Conservation (phyloP, 2,888 invertebrate species). For the Agrypnus murinus region DNA sequence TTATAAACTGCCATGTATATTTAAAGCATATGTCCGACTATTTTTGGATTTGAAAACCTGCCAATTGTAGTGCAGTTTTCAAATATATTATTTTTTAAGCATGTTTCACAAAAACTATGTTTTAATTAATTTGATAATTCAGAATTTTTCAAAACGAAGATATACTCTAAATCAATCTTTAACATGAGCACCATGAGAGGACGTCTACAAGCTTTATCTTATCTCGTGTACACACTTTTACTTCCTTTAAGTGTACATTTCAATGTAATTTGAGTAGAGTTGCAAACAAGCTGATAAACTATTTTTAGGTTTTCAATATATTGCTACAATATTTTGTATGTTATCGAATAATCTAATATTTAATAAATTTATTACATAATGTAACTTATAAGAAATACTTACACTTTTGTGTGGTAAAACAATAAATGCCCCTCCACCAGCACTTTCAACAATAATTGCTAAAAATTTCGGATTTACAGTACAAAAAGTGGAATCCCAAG, state of each 20-base stretch:
- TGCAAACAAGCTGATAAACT: no score
- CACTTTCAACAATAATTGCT: constrained; percentile 97
- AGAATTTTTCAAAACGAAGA: constrained; percentile 1
- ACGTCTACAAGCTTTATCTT: constrained; percentile 11
- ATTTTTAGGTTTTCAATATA: no score
- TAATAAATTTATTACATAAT: background rate
- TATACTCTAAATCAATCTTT: background rate
- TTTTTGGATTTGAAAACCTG: constrained; percentile 59
- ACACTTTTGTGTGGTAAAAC: constrained; percentile 96
- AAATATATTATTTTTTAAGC: constrained; percentile 54
- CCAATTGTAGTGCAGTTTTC: constrained; percentile 61
- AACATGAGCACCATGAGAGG: background rate
- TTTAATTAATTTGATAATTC: background rate
- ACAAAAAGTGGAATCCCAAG: constrained; percentile 99
- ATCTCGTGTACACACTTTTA: background rate
- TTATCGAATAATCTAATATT: no score
- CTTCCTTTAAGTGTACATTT: background rate
- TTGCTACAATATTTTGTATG: no score
- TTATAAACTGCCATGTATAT: constrained; percentile 32
- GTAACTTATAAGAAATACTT: constrained; percentile 56
- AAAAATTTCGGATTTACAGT: constrained; percentile 98
- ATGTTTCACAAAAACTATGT: background rate
- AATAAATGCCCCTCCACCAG: constrained; percentile 96
- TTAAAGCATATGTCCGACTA: constrained; percentile 52
- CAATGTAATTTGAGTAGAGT: no score